Evolutionary conservation across 2,797 vertebrate genomes (phyloP).

Genomic region (Anolis apletophallus): DNA sequence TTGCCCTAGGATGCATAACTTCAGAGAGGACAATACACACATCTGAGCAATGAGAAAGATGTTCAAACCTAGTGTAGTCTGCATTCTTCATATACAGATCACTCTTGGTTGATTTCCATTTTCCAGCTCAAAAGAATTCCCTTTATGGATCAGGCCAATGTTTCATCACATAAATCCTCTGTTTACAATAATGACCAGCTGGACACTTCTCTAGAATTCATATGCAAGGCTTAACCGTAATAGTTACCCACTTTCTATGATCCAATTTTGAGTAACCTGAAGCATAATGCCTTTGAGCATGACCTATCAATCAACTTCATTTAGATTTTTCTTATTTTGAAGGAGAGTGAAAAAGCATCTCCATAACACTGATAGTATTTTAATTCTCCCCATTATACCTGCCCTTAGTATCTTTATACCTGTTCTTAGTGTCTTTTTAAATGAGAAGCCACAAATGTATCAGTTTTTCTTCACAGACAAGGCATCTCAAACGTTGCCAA

Average conservation of each 20-base stretch:
- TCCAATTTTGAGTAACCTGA: constrained; percentile 14
- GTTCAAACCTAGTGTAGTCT: neutral
- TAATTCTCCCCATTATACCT: neutral
- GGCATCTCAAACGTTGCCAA: neutral
- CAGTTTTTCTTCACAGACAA: neutral
- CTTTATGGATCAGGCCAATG: neutral
- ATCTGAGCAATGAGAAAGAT: neutral
- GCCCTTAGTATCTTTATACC: too few relatives aligned
- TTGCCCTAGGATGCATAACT: neutral
- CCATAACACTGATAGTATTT: neutral
- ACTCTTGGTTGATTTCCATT: neutral
- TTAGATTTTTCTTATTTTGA: neutral
- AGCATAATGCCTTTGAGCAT: neutral
- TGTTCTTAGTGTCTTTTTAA: neutral
- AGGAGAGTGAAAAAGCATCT: neutral
- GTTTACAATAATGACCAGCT: neutral
- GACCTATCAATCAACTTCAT: neutral
- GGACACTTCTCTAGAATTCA: neutral
- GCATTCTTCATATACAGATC: neutral
- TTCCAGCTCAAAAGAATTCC: neutral
- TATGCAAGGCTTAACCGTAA: neutral
- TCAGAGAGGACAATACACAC: neutral
- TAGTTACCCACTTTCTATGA: neutral
- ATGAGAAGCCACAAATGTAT: neutral
- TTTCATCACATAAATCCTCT: neutral